Base-by-base conservation (phyloP, 2,113 vertebrate genomes). In the Peromyscus leucopus region DNA sequence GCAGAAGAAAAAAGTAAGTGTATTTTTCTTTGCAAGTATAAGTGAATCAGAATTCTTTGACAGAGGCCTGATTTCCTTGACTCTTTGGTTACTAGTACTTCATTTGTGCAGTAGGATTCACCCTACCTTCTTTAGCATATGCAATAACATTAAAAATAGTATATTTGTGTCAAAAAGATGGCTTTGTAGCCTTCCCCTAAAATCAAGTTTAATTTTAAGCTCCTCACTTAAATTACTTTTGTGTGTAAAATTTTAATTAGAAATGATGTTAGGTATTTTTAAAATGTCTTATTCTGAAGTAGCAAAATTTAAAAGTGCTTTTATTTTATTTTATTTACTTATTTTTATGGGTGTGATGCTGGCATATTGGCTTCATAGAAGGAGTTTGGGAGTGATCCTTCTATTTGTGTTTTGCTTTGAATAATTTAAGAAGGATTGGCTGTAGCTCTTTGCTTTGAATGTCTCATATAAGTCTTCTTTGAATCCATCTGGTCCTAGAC, bases 1-100 rank as follows among this genome's bases (percentile, higher is more conserved):
- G 99, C 99, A 99, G 99, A 99, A 99, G 99, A 99, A 99, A 98
- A 99, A 99, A 99, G 99, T 99, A 98, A 97, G 98, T 97, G 67
- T 26, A 92, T 97, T 98, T 98, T 98, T 97, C 92, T 96, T 97
- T 97, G 86, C 97, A 92, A 95, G 75, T 94, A 57, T 61, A 69
- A 94, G 51, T 2, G 3, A 71, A 90, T 65, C 33, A 84, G 84
- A 26, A 42, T 93, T 57, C 16, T 61, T 95, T 26, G 11, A 63
- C 39, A 65, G 93, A 91, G 24, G 12, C 55, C 61, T 0, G 1
- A 92, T 67, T 94, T 84, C 39, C 55, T 93, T 92, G 69, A 89
- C 48, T 75, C 74, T 65, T 94, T 89, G 93, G 17, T 85, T 48
- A 31, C 57, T 75, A 89, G 21, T 88, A 55, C 69, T 89, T 93